Evolutionary conservation across 2,888 invertebrate genomes (phyloP).

Genomic region (Mellilla xanthometata): DNA sequence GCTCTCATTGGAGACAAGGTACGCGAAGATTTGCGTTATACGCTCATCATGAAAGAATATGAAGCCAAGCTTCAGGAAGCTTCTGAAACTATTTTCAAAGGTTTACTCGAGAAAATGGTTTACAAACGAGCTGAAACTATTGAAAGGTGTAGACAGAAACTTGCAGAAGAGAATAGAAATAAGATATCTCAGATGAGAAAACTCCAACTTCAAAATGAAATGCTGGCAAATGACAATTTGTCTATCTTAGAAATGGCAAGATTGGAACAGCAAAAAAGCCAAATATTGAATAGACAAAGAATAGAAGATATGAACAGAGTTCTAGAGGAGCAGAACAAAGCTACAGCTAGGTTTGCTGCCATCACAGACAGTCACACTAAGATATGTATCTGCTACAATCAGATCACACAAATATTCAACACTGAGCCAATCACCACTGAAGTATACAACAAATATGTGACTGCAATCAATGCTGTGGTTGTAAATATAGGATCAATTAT

Average conservation of each 20-base stretch:
- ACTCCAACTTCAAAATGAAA: conserved; percentile 64
- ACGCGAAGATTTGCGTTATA: conserved; percentile 58
- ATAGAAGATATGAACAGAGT: conserved; percentile 76
- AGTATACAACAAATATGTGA: conserved; percentile 65
- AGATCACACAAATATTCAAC: conserved; percentile 72
- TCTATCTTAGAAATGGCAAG: conserved; percentile 63
- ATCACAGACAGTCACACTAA: conserved; percentile 82
- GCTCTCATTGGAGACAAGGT: conserved; percentile 58
- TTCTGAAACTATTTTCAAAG: conserved; percentile 53
- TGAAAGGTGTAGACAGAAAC: conserved; percentile 55
- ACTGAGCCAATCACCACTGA: conserved; percentile 49
- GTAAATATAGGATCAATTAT: conserved; percentile 69
- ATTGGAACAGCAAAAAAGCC: conserved; percentile 76
- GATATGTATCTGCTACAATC: conserved; percentile 80
- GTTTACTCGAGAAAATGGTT: conserved; percentile 63
- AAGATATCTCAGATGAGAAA: conserved; percentile 70
- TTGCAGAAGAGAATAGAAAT: conserved; percentile 59
- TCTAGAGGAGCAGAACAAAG: conserved; percentile 75
- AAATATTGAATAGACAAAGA: conserved; percentile 62
- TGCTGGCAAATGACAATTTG: conserved; percentile 79
- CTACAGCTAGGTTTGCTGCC: conserved; percentile 72
- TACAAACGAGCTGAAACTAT: conserved; percentile 56
- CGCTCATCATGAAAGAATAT: conserved; percentile 59
- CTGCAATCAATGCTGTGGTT: conserved; percentile 61
- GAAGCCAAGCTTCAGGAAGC: conserved; percentile 55